These are phyloP conservation scores for Drosophila eohydei DNA, from an alignment of 2,888 invertebrate genomes.

Conservation along the genomic window DNA sequence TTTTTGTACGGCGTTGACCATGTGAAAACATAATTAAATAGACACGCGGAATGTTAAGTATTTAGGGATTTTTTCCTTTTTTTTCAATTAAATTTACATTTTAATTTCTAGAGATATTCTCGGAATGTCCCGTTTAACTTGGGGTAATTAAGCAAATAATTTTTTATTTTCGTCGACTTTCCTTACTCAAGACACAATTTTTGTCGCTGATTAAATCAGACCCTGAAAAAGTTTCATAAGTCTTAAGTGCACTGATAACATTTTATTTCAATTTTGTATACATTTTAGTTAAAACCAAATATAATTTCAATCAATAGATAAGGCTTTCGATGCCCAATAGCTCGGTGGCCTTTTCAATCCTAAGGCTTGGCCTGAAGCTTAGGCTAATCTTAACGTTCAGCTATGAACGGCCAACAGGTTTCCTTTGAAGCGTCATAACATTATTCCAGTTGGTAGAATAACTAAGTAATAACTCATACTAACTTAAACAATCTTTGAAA, in stretches of 20 bases:
- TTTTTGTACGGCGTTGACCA: background rate
- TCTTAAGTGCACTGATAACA: background rate
- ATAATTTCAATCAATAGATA: constrained; percentile 49
- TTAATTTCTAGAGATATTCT: constrained; percentile 18
- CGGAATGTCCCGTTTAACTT: background rate
- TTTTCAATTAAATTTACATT: constrained; percentile 25
- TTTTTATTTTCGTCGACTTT: no score
- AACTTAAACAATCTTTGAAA: background rate
- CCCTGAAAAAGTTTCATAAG: background rate
- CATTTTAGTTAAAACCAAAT: constrained; percentile 33
- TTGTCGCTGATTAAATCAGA: background rate
- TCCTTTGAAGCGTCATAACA: background rate
- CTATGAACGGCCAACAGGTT: constrained; percentile 39
- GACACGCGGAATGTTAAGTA: background rate
- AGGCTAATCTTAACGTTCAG: constrained; percentile 13
- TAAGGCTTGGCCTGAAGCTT: constrained; percentile 21
- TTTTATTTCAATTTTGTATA: background rate
- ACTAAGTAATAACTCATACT: background rate
- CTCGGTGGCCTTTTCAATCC: constrained; percentile 1
- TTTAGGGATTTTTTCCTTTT: constrained; percentile 3
- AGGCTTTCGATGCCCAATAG: background rate
- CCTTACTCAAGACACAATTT: background rate
- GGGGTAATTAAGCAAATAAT: no score
- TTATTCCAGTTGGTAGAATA: background rate
- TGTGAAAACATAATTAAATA: background rate